These are phyloP conservation scores for Syrista parreyssii DNA, from an alignment of 2,888 invertebrate species.

Conservation along the genomic window DNA sequence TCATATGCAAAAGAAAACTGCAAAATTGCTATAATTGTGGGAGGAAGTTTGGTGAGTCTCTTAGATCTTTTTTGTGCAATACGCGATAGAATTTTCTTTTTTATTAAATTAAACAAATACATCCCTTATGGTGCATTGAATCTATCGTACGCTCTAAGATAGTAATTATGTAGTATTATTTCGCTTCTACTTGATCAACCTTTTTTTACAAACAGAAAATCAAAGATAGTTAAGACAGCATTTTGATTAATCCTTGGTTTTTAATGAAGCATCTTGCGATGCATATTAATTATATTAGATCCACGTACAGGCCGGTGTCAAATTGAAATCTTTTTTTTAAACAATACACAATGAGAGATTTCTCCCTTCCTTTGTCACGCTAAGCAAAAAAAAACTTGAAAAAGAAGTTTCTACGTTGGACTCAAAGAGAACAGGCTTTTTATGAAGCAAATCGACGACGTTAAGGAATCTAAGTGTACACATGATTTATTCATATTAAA, in stretches of 20 bases:
- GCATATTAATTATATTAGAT: neutral
- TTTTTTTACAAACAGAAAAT: neutral
- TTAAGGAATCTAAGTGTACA: conserved; percentile 42
- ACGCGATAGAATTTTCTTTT: neutral
- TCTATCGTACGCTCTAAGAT: neutral
- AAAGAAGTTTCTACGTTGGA: neutral
- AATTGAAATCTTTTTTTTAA: conserved; percentile 2
- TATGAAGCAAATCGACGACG: conserved; percentile 38
- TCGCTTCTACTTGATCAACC: neutral
- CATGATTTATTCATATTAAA: conserved; percentile 38
- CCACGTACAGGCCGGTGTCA: neutral
- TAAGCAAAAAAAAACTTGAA: neutral
- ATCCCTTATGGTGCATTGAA: neutral
- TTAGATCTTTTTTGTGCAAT: neutral
- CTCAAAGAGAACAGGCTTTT: neutral
- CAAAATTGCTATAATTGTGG: neutral
- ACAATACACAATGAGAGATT: conserved; percentile 28
- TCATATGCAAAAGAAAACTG: neutral
- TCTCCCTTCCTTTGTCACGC: conserved; percentile 25
- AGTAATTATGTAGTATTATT: neutral
- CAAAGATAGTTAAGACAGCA: neutral
- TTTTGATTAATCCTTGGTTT: neutral
- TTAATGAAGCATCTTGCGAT: neutral
- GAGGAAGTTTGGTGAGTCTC: neutral
- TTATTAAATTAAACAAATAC: neutral